Conservation (phyloP, 2,797 vertebrate species). For the Spinus olivaceus region DNA sequence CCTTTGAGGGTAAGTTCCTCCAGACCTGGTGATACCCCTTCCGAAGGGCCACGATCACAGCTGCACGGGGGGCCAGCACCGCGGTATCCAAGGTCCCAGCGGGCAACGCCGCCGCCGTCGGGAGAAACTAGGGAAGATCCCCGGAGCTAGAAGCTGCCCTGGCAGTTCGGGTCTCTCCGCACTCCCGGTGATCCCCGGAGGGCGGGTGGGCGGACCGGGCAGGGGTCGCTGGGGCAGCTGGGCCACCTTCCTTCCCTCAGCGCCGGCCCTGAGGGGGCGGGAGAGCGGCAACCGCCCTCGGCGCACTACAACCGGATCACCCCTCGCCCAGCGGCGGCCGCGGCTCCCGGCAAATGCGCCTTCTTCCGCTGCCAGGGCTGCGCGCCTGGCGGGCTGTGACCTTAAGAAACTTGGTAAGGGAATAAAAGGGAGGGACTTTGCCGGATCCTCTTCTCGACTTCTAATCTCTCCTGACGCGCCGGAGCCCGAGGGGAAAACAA, state of each 20-base stretch:
- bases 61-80: background rate
- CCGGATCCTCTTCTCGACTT: background rate
- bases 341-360: background rate
- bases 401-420: constrained; percentile 44
- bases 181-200: background rate
- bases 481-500: background rate
- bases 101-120: background rate
- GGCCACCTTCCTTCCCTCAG: background rate
- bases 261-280: background rate
- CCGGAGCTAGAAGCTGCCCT: background rate
- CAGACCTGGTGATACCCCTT: background rate
- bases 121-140: background rate
- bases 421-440: constrained; percentile 5
- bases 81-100: background rate
- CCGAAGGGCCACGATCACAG: background rate
- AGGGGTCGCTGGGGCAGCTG: background rate
- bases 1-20: background rate
- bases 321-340: background rate
- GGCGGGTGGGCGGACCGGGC: background rate
- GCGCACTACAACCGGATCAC: background rate
- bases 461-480: background rate
- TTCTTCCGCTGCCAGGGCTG: background rate
- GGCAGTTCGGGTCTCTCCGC: background rate
- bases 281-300: background rate
- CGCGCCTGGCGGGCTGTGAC: background rate